Conservation (phyloP, 2,888 invertebrate genomes). For the Harpalus rubripes region DNA sequence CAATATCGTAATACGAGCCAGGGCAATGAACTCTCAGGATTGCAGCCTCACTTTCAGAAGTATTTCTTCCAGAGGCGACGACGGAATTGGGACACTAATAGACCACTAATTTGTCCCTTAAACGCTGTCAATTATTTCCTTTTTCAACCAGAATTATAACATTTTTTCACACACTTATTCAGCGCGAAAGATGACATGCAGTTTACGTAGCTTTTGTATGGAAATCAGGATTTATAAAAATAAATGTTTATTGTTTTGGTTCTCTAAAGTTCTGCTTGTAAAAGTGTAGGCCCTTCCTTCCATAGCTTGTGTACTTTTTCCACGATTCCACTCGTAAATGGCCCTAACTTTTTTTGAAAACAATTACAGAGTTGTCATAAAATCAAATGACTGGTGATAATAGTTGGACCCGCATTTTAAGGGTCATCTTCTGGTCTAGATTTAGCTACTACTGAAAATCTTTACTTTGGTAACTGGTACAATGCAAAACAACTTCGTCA, state of each 20-base stretch:
- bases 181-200: slow-evolving; percentile 16
- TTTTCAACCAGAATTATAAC: slow-evolving; percentile 12
- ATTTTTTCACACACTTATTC: neutral
- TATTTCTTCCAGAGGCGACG: slow-evolving; percentile 61
- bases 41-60: slow-evolving; percentile 30
- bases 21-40: slow-evolving; percentile 74
- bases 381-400: too few relatives aligned
- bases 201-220: slow-evolving; percentile 20
- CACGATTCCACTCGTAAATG: too few relatives aligned
- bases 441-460: too few relatives aligned
- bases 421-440: too few relatives aligned
- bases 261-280: too few relatives aligned
- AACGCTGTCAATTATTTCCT: neutral
- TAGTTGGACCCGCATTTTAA: too few relatives aligned
- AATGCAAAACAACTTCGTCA: too few relatives aligned
- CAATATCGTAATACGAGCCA: slow-evolving; percentile 70
- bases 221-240: slow-evolving; percentile 6
- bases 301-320: too few relatives aligned
- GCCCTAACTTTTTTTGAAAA: too few relatives aligned
- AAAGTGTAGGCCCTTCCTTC: too few relatives aligned
- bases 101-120: neutral
- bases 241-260: neutral
- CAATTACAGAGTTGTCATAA: too few relatives aligned
- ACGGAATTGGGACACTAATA: slow-evolving; percentile 12
- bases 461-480: too few relatives aligned